These are phyloP conservation scores for Cyanistes caeruleus DNA, from an alignment of 2,113 vertebrate species.

Conservation along the genomic window DNA sequence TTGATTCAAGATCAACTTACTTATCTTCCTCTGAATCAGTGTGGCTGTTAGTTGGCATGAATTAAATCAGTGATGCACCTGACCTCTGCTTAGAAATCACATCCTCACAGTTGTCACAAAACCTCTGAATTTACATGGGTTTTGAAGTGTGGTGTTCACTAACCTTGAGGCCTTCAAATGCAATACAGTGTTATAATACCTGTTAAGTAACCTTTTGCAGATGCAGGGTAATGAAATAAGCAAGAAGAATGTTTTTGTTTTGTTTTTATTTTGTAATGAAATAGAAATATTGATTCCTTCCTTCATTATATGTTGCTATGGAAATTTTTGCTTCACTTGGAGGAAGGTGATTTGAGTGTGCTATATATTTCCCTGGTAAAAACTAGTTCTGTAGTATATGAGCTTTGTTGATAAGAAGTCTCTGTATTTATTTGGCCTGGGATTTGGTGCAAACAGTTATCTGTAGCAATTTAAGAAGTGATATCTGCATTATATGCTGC, in stretches of 20 bases:
- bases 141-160: neutral
- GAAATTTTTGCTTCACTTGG: neutral
- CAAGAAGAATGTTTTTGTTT: neutral
- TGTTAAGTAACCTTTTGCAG: neutral
- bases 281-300: neutral
- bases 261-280: neutral
- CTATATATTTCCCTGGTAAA: neutral
- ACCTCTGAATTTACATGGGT: neutral
- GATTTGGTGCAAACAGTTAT: neutral
- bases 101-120: neutral
- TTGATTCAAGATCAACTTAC: neutral
- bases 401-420: neutral
- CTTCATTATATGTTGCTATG: neutral
- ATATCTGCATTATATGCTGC: neutral
- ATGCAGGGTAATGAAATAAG: neutral
- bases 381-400: neutral
- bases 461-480: neutral
- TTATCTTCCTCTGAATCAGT: neutral
- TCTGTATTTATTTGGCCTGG: neutral
- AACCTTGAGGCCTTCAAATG: neutral
- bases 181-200: fast-evolving
- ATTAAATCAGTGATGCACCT: neutral
- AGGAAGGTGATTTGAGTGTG: neutral
- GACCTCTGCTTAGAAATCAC: neutral
- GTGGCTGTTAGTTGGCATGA: neutral